Conservation (phyloP, 2,797 vertebrate species). For the Chlorospingus flavigularis region DNA sequence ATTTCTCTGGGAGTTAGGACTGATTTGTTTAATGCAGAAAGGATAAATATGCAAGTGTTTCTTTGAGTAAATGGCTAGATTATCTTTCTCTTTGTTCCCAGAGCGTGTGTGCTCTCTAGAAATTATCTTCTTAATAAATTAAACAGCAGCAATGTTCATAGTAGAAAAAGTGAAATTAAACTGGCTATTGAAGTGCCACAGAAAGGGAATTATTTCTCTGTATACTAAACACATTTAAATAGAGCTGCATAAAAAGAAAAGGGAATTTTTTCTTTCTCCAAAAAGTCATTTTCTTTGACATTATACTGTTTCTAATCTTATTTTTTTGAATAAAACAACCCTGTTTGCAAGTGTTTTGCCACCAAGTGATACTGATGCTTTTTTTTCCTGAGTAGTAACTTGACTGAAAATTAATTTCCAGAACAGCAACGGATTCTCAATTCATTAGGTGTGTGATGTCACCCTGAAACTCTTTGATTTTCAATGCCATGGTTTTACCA, state of each 20-base stretch:
- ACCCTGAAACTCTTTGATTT: background rate
- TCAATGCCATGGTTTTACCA: background rate
- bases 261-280: background rate
- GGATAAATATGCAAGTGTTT: background rate
- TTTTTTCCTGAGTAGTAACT: background rate
- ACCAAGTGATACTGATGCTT: fast-evolving
- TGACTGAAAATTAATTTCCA: background rate
- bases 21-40: background rate
- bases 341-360: background rate
- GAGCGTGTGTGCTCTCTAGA: background rate
- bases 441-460: background rate
- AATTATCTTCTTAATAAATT: background rate
- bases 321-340: background rate
- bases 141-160: background rate
- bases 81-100: background rate
- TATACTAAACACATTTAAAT: background rate
- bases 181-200: background rate
- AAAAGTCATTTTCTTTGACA: background rate
- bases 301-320: background rate
- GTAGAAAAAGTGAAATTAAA: background rate
- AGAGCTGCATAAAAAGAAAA: background rate
- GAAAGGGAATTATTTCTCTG: background rate
- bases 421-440: background rate
- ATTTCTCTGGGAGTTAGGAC: background rate
- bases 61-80: background rate